Evolutionary conservation across 92 coral and sea anemone genomes (phyloP).

Genomic region (Nematostella vectensis): DNA sequence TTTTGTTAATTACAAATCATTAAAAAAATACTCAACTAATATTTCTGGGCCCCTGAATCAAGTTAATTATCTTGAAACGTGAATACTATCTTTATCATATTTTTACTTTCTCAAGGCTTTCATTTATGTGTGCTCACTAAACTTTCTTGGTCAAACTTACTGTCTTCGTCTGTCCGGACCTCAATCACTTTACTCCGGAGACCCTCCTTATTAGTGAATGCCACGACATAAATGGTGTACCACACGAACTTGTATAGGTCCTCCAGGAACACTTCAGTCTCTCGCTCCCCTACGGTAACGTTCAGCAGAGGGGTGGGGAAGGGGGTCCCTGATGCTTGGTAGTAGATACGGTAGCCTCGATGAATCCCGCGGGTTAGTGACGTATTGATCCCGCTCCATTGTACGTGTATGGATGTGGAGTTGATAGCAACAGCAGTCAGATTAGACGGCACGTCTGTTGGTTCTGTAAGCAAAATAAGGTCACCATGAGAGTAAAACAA

Average conservation of each 20-base stretch:
- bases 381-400: slow-evolving; percentile 51
- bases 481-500: too few relatives aligned
- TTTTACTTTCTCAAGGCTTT: too few relatives aligned
- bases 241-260: slow-evolving; percentile 54
- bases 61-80: too few relatives aligned
- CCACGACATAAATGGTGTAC: slow-evolving; percentile 58
- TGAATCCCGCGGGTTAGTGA: slow-evolving; percentile 32
- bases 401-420: slow-evolving; percentile 56
- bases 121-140: too few relatives aligned
- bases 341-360: slow-evolving; percentile 54
- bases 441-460: slow-evolving; percentile 50
- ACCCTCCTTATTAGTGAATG: slow-evolving; percentile 50
- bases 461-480: too few relatives aligned
- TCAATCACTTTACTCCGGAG: slow-evolving; percentile 17
- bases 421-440: slow-evolving; percentile 46
- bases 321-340: slow-evolving; percentile 34
- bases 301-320: slow-evolving; percentile 16
- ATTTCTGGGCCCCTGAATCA: too few relatives aligned
- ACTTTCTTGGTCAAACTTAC: too few relatives aligned
- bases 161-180: slow-evolving; percentile 49
- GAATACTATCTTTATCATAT: too few relatives aligned
- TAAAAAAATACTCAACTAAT: too few relatives aligned
- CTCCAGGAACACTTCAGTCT: slow-evolving; percentile 11
- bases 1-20: too few relatives aligned
- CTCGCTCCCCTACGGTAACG: slow-evolving; percentile 22